phyloP scores from a whole-genome alignment of 2,888 invertebrate species.

The Tipula unca region DNA sequence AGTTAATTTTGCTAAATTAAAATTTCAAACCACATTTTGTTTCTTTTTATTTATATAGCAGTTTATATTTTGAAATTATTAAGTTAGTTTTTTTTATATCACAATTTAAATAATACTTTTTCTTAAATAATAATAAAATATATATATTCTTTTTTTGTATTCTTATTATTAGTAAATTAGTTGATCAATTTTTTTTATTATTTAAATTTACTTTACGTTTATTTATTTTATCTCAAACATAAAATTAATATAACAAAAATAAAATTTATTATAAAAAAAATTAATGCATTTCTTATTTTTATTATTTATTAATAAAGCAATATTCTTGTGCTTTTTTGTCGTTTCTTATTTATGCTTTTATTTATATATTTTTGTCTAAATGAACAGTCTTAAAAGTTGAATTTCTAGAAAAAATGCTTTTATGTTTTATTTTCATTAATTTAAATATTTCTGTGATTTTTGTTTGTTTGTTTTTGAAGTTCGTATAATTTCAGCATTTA shows the following conservation, averaged over 20 bases:
- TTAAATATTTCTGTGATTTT: neutral
- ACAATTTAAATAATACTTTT: slow-evolving; percentile 14
- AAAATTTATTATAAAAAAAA: neutral
- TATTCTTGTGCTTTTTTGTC: neutral
- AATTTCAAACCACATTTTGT: neutral
- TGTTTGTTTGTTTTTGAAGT: neutral
- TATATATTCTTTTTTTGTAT: neutral
- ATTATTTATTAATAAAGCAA: neutral
- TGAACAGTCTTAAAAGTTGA: neutral
- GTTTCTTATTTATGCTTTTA: neutral
- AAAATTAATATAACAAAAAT: neutral
- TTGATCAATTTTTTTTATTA: neutral
- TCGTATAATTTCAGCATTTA: neutral
- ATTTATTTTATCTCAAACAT: neutral
- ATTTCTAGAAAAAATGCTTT: slow-evolving; percentile 8
- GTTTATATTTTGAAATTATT: slow-evolving; percentile 14
- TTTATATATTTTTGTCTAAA: neutral
- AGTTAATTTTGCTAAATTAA: neutral
- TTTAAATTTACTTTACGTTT: neutral
- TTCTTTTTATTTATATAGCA: neutral
- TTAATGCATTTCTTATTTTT: neutral
- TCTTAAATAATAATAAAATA: neutral
- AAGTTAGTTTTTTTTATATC: neutral
- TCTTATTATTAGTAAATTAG: neutral
- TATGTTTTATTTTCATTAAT: neutral